Evolutionary conservation across 2,113 vertebrate genomes (phyloP).

Genomic region (Rhegmatorhina hoffmannsi): DNA sequence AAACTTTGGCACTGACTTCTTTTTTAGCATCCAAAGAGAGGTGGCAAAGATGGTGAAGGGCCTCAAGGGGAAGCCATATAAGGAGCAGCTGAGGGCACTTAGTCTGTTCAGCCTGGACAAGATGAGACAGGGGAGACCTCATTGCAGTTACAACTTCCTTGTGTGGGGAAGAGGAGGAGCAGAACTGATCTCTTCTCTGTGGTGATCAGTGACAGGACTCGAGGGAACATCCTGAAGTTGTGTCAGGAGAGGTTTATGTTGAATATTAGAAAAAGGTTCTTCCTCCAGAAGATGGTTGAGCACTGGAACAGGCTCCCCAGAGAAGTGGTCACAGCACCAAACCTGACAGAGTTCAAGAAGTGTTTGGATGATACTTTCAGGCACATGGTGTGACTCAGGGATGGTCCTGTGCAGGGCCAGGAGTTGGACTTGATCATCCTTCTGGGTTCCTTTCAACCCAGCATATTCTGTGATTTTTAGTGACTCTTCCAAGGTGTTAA

Average conservation of each 20-base stretch:
- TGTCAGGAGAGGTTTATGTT: not conserved
- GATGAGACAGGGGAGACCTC: not conserved
- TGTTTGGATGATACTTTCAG: not conserved
- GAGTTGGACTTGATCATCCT: not conserved
- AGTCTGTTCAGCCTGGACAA: not conserved
- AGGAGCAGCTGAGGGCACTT: not conserved
- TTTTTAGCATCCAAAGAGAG: not conserved
- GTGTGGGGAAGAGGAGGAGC: not conserved
- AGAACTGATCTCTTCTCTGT: not conserved
- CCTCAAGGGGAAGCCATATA: not conserved
- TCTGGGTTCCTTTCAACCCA: not conserved
- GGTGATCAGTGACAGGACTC: not conserved
- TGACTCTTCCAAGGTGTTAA: not conserved
- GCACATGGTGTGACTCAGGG: no score
- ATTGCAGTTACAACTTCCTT: not conserved
- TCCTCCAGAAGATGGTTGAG: not conserved
- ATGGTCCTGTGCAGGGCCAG: not conserved
- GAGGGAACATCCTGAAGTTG: not conserved
- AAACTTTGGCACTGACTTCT: not conserved
- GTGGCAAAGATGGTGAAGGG: not conserved
- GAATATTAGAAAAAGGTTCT: not conserved
- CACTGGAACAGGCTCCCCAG: not conserved
- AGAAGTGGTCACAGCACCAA: not conserved
- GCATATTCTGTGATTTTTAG: not conserved
- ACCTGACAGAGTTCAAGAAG: not conserved